phyloP scores from a whole-genome alignment of 1,140 invertebrate species.

The Nylanderia fulva region DNA sequence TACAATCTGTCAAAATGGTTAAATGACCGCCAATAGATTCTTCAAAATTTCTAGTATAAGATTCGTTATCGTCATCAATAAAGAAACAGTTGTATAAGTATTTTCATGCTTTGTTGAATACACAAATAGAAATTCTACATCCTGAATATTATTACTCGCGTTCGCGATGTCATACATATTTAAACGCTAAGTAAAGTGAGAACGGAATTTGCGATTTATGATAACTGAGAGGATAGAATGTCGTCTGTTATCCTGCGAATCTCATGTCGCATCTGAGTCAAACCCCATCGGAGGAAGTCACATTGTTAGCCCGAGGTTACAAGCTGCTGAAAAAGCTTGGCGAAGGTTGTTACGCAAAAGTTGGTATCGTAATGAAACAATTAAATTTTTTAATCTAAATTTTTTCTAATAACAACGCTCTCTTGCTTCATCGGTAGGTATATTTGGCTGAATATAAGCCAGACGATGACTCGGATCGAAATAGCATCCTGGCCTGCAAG shows the following conservation, averaged over 20 bases:
- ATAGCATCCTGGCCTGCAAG: conserved; percentile 89
- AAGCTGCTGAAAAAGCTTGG: conserved; percentile 88
- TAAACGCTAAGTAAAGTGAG: conserved; percentile 15
- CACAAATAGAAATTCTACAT: not conserved
- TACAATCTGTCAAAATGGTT: conserved; percentile 31
- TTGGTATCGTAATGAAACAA: conserved; percentile 68
- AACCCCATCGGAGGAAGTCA: conserved; percentile 86
- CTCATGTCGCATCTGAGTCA: conserved; percentile 73
- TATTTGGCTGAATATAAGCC: conserved; percentile 87
- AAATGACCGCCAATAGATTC: not conserved
- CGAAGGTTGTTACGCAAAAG: conserved; percentile 90
- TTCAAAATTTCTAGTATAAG: conserved; percentile 37
- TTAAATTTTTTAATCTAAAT: not conserved
- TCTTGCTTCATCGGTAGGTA: conserved; percentile 83
- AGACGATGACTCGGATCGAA: conserved; percentile 71
- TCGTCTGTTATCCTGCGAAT: conserved; percentile 20
- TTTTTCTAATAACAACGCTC: not conserved
- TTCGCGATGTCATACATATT: not conserved
- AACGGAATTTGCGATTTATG: conserved; percentile 39
- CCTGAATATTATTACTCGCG: not conserved
- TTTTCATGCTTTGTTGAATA: not conserved
- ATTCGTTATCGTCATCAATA: not conserved
- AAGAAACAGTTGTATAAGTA: not conserved
- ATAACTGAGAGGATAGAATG: conserved; percentile 51
- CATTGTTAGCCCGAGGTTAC: conserved; percentile 87